Conservation (phyloP, 2,113 vertebrate species). For the Coptodon rendalli region DNA sequence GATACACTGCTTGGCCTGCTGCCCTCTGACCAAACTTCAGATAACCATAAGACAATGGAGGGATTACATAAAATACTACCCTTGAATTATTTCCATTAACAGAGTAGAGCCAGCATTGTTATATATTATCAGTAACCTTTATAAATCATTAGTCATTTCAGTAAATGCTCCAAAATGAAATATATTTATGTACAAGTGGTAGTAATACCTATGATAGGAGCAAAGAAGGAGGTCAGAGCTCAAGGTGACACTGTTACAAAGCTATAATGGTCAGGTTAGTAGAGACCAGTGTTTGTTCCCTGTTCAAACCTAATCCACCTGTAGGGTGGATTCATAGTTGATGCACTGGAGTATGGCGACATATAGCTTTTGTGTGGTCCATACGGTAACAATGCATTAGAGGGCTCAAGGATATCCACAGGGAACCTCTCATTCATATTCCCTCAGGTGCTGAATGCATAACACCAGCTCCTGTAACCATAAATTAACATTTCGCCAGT, state of each 20-base stretch:
- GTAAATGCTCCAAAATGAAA: background rate
- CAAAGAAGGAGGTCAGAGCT: background rate
- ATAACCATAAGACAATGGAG: background rate
- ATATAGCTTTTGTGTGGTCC: background rate
- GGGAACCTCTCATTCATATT: background rate
- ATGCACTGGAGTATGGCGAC: background rate
- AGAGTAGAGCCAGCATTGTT: background rate
- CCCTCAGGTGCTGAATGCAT: background rate
- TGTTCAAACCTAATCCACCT: background rate
- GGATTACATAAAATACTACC: background rate
- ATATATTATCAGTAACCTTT: background rate
- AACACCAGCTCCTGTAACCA: background rate
- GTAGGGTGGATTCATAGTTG: background rate
- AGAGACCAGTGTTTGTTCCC: background rate
- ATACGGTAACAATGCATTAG: background rate
- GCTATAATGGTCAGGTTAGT: background rate
- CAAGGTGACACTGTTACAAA: background rate
- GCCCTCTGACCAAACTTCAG: background rate
- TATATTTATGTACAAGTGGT: background rate
- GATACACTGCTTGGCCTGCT: background rate
- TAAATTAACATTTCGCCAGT: background rate
- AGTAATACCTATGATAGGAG: fast-evolving
- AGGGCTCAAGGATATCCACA: background rate
- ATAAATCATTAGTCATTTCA: background rate
- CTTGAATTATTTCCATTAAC: background rate